Base-by-base conservation (phyloP, 1,140 invertebrate genomes). In the Cryptotermes secundus region DNA sequence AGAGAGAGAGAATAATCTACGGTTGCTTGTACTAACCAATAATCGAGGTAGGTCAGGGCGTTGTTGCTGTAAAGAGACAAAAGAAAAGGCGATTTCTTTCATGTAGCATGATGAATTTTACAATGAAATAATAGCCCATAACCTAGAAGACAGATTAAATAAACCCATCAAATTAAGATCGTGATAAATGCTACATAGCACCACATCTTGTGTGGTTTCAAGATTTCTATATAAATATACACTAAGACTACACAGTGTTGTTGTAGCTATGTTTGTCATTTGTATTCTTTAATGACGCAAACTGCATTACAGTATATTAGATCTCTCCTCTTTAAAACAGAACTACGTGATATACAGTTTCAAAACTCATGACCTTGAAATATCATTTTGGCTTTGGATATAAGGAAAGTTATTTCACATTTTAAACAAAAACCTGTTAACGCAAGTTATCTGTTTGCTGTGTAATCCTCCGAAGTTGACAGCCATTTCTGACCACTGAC, bases 41-140 rank as follows among this genome's bases (percentile, higher is more conserved):
- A 96, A 87, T 88, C 95, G 92, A 2, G 94, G 95, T 82, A 96
- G 89, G 88, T 96, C 95, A 49, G 95, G 94, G 88, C 95, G 92
- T 89, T 95, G 94, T 93, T 95, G 94, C 94, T 96, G 91, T 45
- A 92, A 92, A 86, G 90, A 86, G 84, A 84, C 38, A 84, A 80
- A 84, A 72, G 59, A 72, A 72, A 72, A 72, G 59, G 59, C 59
- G 59, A n/a, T n/a, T 72, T 72, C n/a, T 72, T 72, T n/a, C 59
- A n/a, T 72, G 59, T 72, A 31, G 59, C 16, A 72, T n/a, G 26
- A 31, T 72, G 59, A 72, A 72, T 4, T 72, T 3, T 72, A 72
- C n/a, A 72, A 31, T 72, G n/a, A 72, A 49, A 49, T 49, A 49
- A 72, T n/a, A 72, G 59, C 59, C 59, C n/a, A 72, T 7, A 72